Percentiles rank a stretch among this genome's conserved stretches.
phyloP scores from a whole-genome alignment of 64 coral and sea anemone species.

The Actinia tenebrosa region DNA sequence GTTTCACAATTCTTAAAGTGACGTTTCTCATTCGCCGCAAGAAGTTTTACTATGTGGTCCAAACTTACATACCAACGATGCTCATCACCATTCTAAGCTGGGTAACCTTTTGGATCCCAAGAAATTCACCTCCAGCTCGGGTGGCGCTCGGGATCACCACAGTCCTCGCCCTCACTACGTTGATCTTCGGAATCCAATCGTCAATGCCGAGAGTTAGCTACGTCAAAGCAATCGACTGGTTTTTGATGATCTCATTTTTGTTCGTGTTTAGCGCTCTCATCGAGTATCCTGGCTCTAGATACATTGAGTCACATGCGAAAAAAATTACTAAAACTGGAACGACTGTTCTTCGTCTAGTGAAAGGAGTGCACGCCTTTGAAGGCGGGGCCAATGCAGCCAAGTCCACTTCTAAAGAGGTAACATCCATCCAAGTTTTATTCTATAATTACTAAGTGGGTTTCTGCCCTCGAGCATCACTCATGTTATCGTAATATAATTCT shows the following conservation, averaged over 20 bases:
- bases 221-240: constrained; percentile 90
- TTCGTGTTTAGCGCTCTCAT: constrained; percentile 79
- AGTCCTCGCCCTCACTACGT: constrained; percentile 90
- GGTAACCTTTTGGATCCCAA: constrained; percentile 93
- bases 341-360: constrained; percentile 66
- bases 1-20: constrained; percentile 54
- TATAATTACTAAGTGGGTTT: no score
- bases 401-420: neutral
- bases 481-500: no score
- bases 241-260: constrained; percentile 77
- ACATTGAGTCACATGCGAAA: constrained; percentile 75
- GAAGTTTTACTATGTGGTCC: constrained; percentile 89
- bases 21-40: constrained; percentile 70
- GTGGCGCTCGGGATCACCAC: constrained; percentile 91
- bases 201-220: constrained; percentile 92
- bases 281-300: constrained; percentile 87
- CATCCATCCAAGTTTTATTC: neutral
- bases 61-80: constrained; percentile 91
- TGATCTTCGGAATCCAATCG: constrained; percentile 86
- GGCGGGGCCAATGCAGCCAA: neutral
- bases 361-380: constrained; percentile 33
- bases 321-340: constrained; percentile 67
- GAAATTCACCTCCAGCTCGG: constrained; percentile 84
- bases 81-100: constrained; percentile 86
- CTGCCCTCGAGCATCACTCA: no score